These are phyloP conservation scores for Drosophila sturtevanti DNA, from an alignment of 1,140 invertebrate genomes.

Conservation along the genomic window DNA sequence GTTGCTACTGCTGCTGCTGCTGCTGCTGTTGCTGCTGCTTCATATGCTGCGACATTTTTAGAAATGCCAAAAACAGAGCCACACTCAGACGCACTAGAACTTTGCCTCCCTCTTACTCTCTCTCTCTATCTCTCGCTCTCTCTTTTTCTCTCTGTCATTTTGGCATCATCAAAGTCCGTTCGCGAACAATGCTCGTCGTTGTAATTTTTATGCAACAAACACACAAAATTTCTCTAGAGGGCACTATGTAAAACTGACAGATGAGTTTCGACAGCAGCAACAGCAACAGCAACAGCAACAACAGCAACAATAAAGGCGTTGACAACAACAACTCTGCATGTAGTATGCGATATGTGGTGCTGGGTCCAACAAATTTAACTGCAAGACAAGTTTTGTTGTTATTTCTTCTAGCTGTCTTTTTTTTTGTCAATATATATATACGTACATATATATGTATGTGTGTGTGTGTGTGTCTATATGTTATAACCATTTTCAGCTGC, in stretches of 20 bases:
- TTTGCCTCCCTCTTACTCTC: background rate
- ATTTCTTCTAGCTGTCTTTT: background rate
- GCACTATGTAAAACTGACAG: constrained; percentile 79
- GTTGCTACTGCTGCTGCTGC: background rate
- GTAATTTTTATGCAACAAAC: constrained; percentile 80
- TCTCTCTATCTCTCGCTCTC: background rate
- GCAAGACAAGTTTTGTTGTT: constrained; percentile 13
- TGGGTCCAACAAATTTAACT: constrained; percentile 16
- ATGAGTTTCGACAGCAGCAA: constrained; percentile 49
- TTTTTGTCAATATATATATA: background rate
- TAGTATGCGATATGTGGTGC: constrained; percentile 31
- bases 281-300: background rate
- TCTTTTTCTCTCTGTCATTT: constrained; percentile 21
- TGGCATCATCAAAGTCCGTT: constrained; percentile 71
- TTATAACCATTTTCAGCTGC: constrained; percentile 33
- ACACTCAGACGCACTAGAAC: constrained; percentile 49
- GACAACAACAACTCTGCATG: constrained; percentile 24
- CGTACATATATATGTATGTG: background rate
- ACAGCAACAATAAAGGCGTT: background rate
- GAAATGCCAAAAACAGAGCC: constrained; percentile 70
- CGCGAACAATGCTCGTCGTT: constrained; percentile 67
- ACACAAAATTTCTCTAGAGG: constrained; percentile 75
- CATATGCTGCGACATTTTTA: constrained; percentile 57
- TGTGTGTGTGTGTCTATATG: constrained; percentile 9
- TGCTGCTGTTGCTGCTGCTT: background rate